These are phyloP conservation scores for Schizopygopsis pylzovi DNA, from an alignment of 2,797 vertebrate genomes.

Conservation along the genomic window DNA sequence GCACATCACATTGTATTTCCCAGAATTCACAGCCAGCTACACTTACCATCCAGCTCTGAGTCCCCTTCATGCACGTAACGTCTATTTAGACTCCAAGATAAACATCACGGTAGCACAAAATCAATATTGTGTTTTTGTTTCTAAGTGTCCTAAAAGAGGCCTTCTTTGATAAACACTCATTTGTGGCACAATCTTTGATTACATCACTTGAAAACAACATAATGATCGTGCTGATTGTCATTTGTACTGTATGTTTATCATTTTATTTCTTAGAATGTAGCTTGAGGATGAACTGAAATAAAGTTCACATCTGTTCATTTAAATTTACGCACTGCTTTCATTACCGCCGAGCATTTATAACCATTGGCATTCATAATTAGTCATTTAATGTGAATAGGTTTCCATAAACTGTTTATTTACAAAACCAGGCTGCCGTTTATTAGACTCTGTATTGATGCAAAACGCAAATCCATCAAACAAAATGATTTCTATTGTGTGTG, in stretches of 20 bases:
- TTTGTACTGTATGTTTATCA: not conserved
- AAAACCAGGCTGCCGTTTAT: not conserved
- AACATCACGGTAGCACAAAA: not conserved
- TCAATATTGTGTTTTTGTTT: conserved; percentile 17
- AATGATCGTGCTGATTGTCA: not conserved
- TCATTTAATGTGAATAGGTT: conserved; percentile 10
- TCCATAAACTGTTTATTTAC: not conserved
- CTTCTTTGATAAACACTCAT: conserved; percentile 23
- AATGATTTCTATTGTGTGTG: conserved; percentile 51
- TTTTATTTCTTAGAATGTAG: conserved; percentile 7
- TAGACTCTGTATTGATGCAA: conserved; percentile 35
- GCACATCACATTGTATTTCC: conserved; percentile 58
- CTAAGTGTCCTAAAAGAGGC: not conserved
- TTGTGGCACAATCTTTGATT: conserved; percentile 21
- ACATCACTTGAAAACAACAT: not conserved
- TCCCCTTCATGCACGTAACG: conserved; percentile 50
- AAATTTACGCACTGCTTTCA: not conserved
- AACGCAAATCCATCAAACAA: conserved; percentile 50
- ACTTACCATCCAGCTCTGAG: conserved; percentile 46
- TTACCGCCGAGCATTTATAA: not conserved
- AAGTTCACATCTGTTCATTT: not conserved
- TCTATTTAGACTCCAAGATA: conserved; percentile 18
- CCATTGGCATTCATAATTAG: conserved; percentile 1
- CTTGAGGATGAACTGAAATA: not conserved
- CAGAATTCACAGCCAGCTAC: conserved; percentile 54